A percentile compares a stretch with the other conserved stretches of the same genome.
phyloP scores from a whole-genome alignment of 2,888 invertebrate species.

The Dicyrtoma fusca region DNA sequence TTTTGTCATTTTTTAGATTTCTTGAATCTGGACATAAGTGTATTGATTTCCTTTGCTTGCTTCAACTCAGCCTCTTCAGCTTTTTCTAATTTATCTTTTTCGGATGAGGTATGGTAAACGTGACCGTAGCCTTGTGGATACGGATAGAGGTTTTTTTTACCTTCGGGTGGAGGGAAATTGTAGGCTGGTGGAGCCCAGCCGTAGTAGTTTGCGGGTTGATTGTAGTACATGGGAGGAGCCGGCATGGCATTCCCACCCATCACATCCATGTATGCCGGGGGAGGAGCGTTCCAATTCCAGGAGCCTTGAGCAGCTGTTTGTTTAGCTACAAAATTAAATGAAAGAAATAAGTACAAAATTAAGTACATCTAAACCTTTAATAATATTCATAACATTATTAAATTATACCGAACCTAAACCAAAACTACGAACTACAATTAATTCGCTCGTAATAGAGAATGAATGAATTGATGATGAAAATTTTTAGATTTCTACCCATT shows the following conservation, averaged over 20 bases:
- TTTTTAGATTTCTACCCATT: too few relatives aligned
- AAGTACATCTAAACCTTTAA: slow-evolving; percentile 29
- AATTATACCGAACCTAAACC: too few relatives aligned
- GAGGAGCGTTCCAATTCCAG: slow-evolving; percentile 82
- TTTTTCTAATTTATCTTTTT: background rate
- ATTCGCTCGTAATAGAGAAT: too few relatives aligned
- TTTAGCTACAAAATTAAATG: slow-evolving; percentile 63
- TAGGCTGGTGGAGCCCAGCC: slow-evolving; percentile 89
- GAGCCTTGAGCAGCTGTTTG: slow-evolving; percentile 75
- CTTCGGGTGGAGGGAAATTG: slow-evolving; percentile 66
- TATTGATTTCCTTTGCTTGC: slow-evolving; percentile 4
- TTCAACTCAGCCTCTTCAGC: background rate
- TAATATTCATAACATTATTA: background rate
- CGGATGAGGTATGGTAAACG: background rate
- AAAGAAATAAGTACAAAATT: background rate
- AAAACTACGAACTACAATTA: too few relatives aligned
- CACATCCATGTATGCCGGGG: slow-evolving; percentile 85
- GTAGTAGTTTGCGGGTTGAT: slow-evolving; percentile 68
- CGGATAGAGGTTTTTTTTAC: slow-evolving; percentile 57
- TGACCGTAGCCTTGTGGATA: background rate
- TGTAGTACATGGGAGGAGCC: slow-evolving; percentile 61
- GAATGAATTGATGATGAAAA: too few relatives aligned
- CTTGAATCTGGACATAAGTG: slow-evolving; percentile 21
- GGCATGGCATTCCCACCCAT: slow-evolving; percentile 67
- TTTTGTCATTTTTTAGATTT: slow-evolving; percentile 15